Percentiles rank a stretch among this genome's conserved stretches.
phyloP scores from a whole-genome alignment of 2,113 vertebrate genomes.

The Clarias macrocephalus region DNA sequence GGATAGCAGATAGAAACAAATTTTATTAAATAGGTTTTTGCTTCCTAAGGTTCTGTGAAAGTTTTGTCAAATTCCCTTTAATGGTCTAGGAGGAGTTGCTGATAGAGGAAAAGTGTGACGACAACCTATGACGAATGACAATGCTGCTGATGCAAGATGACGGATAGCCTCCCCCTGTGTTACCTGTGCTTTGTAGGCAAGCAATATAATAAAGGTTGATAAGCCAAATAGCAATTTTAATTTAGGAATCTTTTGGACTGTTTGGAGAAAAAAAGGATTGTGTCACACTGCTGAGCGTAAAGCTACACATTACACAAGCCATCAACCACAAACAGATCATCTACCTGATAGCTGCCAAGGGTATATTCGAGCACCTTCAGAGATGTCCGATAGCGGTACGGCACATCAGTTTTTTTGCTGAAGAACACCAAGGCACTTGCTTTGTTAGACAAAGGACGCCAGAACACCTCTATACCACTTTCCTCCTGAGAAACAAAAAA shows the following conservation, averaged over 20 bases:
- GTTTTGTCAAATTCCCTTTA: too few species aligned
- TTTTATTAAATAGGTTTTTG: too few species aligned
- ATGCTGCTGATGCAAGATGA: too few species aligned
- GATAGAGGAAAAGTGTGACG: too few species aligned
- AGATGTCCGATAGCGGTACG: slow-evolving; percentile 79
- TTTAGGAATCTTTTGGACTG: background rate
- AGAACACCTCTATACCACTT: slow-evolving; percentile 80
- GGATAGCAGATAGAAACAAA: too few species aligned
- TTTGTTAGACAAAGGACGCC: slow-evolving; percentile 73
- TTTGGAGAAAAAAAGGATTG: background rate
- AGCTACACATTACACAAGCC: background rate
- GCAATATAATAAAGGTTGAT: background rate
- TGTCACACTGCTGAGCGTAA: background rate
- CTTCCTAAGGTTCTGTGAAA: too few species aligned
- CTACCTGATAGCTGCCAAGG: slow-evolving; percentile 72
- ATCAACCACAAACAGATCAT: background rate
- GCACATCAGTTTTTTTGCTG: slow-evolving; percentile 85
- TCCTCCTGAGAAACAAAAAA: slow-evolving; percentile 71
- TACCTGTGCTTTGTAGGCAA: too few species aligned
- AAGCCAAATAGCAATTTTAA: background rate
- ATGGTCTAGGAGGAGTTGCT: too few species aligned
- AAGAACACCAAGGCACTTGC: slow-evolving; percentile 85
- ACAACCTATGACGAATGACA: too few species aligned
- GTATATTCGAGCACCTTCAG: slow-evolving; percentile 78
- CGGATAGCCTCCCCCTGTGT: too few species aligned